These are phyloP conservation scores for Hyposoter dolosus DNA, from an alignment of 2,888 invertebrate genomes.

Conservation along the genomic window DNA sequence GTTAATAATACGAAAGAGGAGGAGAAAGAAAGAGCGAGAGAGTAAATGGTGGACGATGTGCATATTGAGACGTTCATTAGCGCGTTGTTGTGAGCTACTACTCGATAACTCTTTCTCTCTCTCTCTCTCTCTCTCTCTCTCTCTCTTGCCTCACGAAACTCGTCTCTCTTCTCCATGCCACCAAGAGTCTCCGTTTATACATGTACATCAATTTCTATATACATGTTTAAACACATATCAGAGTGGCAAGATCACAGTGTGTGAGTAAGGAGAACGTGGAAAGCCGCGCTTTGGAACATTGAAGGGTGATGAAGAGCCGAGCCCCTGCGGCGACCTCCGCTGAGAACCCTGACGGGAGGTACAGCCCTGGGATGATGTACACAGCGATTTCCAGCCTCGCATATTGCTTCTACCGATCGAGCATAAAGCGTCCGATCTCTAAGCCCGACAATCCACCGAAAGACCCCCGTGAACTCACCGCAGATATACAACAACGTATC, in stretches of 20 bases:
- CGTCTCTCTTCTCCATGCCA: conserved; percentile 61
- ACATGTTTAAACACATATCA: conserved; percentile 33
- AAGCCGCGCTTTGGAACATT: conserved; percentile 69
- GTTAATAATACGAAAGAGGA: conserved; percentile 24
- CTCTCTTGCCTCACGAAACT: conserved; percentile 73
- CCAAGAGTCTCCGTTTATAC: neutral
- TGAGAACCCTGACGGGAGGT: conserved; percentile 76
- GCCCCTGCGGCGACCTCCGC: conserved; percentile 77
- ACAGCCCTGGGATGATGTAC: conserved; percentile 72
- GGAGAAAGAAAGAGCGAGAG: conserved; percentile 19
- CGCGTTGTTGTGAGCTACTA: conserved; percentile 37
- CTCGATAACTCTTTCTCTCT: conserved; percentile 54
- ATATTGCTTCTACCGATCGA: conserved; percentile 66
- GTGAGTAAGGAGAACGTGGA: conserved; percentile 59
- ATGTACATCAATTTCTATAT: conserved; percentile 43
- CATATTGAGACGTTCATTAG: conserved; percentile 72
- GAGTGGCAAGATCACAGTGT: conserved; percentile 41
- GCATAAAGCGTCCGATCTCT: conserved; percentile 37
- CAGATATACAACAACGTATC: conserved; percentile 43
- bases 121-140: conserved; percentile 52
- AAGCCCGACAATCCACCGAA: conserved; percentile 29
- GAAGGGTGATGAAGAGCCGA: conserved; percentile 80
- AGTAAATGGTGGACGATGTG: conserved; percentile 35
- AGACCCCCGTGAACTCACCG: conserved; percentile 42
- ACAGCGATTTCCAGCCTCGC: conserved; percentile 48